These are phyloP conservation scores for Diadema setosum DNA, from an alignment of 35 echinoderm and acorn worm genomes.

Conservation along the genomic window DNA sequence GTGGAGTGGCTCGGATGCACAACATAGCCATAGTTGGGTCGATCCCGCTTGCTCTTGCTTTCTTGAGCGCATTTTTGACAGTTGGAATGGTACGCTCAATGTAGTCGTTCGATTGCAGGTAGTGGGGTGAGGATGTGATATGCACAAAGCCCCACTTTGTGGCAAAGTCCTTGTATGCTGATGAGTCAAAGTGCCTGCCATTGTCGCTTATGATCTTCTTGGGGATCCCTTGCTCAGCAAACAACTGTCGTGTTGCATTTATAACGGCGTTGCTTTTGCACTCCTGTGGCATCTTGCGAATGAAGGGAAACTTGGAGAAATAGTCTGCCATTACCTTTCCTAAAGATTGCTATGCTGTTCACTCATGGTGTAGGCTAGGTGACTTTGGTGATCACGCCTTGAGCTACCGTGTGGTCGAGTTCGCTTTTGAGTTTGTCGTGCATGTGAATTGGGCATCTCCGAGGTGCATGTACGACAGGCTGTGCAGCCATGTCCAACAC, in stretches of 20 bases:
- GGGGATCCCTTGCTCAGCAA: conserved; percentile 33
- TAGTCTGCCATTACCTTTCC: conserved; percentile 73
- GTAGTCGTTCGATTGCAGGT: conserved; percentile 64
- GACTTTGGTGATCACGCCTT: too few species aligned
- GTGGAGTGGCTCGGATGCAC: conserved; percentile 28
- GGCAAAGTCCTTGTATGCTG: conserved; percentile 16
- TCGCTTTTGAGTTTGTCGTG: too few species aligned
- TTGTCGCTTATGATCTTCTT: conserved; percentile 34
- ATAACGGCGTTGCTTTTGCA: not conserved
- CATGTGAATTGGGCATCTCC: too few species aligned
- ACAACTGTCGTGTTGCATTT: not conserved
- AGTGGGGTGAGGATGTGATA: conserved; percentile 10
- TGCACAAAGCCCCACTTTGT: conserved; percentile 18
- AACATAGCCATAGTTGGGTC: conserved; percentile 25
- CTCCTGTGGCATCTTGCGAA: not conserved
- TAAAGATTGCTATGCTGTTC: too few species aligned
- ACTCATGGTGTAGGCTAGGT: too few species aligned
- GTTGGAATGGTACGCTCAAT: conserved; percentile 39
- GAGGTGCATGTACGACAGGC: too few species aligned
- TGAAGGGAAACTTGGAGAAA: conserved; percentile 45
- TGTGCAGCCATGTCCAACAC: too few species aligned
- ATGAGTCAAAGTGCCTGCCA: conserved; percentile 31
- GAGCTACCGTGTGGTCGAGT: too few species aligned
- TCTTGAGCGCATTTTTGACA: conserved; percentile 55
- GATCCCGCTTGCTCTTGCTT: not conserved